These are phyloP conservation scores for Galerucella calmariensis DNA, from an alignment of 2,888 invertebrate genomes.

Conservation along the genomic window DNA sequence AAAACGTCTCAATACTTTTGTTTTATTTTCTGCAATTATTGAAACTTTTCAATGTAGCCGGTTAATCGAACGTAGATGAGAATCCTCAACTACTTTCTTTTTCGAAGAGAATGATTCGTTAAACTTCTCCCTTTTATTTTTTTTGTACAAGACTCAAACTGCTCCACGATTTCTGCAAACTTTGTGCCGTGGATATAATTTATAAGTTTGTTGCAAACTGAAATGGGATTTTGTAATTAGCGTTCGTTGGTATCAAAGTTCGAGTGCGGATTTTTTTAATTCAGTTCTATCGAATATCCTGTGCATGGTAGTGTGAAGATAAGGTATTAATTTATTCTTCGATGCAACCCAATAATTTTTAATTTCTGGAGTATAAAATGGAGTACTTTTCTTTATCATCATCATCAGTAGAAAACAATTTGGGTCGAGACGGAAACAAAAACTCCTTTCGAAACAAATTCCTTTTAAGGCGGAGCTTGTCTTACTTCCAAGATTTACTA, in stretches of 20 bases:
- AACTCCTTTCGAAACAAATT: conserved; percentile 1
- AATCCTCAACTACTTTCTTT: conserved; percentile 2
- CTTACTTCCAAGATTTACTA: conserved; percentile 23
- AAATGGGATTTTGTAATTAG: conserved; percentile 28
- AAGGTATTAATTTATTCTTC: conserved; percentile 31
- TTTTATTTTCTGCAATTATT: neutral
- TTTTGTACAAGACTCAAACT: conserved; percentile 1
- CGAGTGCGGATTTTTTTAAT: conserved; percentile 5
- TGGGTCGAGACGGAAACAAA: too few species aligned
- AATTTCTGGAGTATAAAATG: conserved; percentile 6
- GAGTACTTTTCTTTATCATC: neutral
- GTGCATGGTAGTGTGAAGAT: conserved; percentile 32
- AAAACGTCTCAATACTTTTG: neutral
- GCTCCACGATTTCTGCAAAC: conserved; percentile 5
- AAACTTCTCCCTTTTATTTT: neutral
- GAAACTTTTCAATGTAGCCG: neutral
- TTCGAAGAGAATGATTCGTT: conserved; percentile 2
- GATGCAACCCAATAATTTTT: conserved; percentile 7
- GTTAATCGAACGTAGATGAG: conserved; percentile 7
- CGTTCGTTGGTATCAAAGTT: conserved; percentile 22
- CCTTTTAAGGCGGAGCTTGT: neutral
- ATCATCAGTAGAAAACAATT: neutral
- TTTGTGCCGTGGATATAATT: conserved; percentile 28
- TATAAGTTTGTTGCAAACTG: conserved; percentile 35
- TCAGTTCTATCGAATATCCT: conserved; percentile 1